These are phyloP conservation scores for Fissipunctia ypsillon DNA, from an alignment of 2,888 invertebrate genomes.

Conservation along the genomic window DNA sequence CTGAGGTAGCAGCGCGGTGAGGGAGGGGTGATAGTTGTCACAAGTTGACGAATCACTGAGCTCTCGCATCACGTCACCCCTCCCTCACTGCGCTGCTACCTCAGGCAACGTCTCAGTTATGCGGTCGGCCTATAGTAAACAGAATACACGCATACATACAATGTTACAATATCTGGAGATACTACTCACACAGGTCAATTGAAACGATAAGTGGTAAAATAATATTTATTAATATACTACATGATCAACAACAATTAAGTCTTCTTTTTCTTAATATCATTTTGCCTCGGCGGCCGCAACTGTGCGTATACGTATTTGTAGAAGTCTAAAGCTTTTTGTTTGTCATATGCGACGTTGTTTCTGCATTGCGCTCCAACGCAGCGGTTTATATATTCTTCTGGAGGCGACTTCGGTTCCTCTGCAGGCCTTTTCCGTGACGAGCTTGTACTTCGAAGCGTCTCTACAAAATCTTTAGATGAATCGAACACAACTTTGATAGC, in stretches of 20 bases:
- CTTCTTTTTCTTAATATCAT: constrained; percentile 75
- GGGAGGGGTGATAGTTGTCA: too few species aligned
- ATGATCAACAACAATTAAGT: constrained; percentile 65
- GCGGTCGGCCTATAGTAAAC: too few species aligned
- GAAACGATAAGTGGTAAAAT: constrained; percentile 55
- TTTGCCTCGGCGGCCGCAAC: constrained; percentile 80
- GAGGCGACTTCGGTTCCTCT: constrained; percentile 71
- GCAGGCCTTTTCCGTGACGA: constrained; percentile 73
- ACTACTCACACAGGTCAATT: constrained; percentile 48
- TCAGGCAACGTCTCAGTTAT: too few species aligned
- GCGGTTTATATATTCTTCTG: constrained; percentile 78
- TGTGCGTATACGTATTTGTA: constrained; percentile 89
- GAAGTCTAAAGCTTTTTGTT: constrained; percentile 87
- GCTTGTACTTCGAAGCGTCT: constrained; percentile 83
- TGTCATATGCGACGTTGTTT: constrained; percentile 82
- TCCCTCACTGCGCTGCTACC: too few species aligned
- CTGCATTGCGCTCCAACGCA: constrained; percentile 82
- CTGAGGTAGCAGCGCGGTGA: too few species aligned
- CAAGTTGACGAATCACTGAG: too few species aligned
- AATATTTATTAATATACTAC: constrained; percentile 63
- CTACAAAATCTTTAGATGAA: constrained; percentile 86
- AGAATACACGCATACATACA: constrained; percentile 29
- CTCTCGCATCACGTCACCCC: too few species aligned
- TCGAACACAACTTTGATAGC: constrained; percentile 86
- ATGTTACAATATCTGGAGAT: constrained; percentile 28